Base-by-base conservation (phyloP, 2,888 invertebrate species). In the Heteromurus nitidus region DNA sequence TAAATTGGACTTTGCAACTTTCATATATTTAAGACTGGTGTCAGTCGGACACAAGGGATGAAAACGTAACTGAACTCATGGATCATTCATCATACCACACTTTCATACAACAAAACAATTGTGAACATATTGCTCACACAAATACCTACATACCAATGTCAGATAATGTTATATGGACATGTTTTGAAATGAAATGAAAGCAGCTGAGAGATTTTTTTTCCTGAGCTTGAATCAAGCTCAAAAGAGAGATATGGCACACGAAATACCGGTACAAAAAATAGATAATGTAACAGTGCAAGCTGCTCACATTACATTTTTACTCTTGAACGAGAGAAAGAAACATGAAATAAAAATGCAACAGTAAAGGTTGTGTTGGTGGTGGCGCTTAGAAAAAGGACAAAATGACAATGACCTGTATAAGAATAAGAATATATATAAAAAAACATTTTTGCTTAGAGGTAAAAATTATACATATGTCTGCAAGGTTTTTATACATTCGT, bases 381-480 rank as follows among this genome's bases (percentile, higher is more conserved):
- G 44, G 50, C 20, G 50, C 20, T 50, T 26, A 55, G 55, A 73
- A 65, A 64, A 74, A 75, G 74, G 65, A 75, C 65, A 75, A 65
- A 75, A 65, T 75, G 74, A 75, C 65, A 75, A 75, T 75, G 74
- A 75, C 74, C 74, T 60, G 74, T 26, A 75, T 64, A 75, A 65
- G 64, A 47, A 31, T 65, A 55, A 65, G n/a, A 26, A 65, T 50
- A 42, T 11, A 42, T 42, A 64, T 13, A 24, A 60, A n/a, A n/a
- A n/a, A n/a, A n/a, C n/a, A n/a, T n/a, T n/a, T n/a, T n/a, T n/a
- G n/a, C n/a, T n/a, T n/a, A n/a, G n/a, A n/a, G n/a, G n/a, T n/a
- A n/a, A n/a, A n/a, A n/a, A n/a, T n/a, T n/a, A n/a, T n/a, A n/a
- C n/a, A n/a, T n/a, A n/a, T n/a, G n/a, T n/a, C n/a, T n/a, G n/a